These are phyloP conservation scores for Cynodonichthys magdalenae DNA, from an alignment of 2,797 vertebrate genomes.

Conservation along the genomic window DNA sequence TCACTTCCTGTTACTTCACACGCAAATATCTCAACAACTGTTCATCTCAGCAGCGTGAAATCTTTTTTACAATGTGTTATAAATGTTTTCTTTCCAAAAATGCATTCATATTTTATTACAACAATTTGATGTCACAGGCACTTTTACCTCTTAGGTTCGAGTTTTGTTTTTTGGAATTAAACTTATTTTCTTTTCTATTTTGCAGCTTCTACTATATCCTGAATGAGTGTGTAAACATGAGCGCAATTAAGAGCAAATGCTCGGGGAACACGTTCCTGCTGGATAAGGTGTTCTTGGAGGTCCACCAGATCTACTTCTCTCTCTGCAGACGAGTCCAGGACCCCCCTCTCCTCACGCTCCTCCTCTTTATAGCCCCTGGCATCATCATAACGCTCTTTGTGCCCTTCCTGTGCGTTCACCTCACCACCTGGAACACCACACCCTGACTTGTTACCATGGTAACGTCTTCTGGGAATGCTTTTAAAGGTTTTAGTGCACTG, in stretches of 20 bases:
- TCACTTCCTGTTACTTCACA: too few relatives aligned
- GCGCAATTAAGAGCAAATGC: slow-evolving; percentile 1
- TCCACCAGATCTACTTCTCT: slow-evolving; percentile 71
- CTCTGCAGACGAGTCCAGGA: slow-evolving; percentile 59
- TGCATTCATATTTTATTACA: too few relatives aligned
- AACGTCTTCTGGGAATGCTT: not conserved
- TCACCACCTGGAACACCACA: slow-evolving; percentile 14
- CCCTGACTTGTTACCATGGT: too few relatives aligned
- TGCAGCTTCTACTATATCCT: slow-evolving; percentile 69
- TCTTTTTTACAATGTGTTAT: too few relatives aligned
- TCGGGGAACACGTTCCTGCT: slow-evolving; percentile 12
- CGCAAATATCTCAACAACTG: too few relatives aligned
- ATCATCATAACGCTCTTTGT: slow-evolving; percentile 61
- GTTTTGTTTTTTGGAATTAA: too few relatives aligned
- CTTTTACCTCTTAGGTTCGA: too few relatives aligned
- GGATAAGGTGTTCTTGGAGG: slow-evolving; percentile 63
- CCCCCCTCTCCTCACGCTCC: slow-evolving; percentile 53
- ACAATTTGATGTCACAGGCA: too few relatives aligned
- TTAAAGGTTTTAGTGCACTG: not conserved
- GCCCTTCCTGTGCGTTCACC: slow-evolving; percentile 55
- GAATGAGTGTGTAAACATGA: slow-evolving; percentile 52
- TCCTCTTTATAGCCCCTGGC: slow-evolving; percentile 61
- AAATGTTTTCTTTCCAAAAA: too few relatives aligned
- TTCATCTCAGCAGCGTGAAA: too few relatives aligned
- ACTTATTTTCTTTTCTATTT: slow-evolving; percentile 8